These are phyloP conservation scores for Ruditapes philippinarum DNA, from an alignment of 1,140 invertebrate species.

Conservation along the genomic window DNA sequence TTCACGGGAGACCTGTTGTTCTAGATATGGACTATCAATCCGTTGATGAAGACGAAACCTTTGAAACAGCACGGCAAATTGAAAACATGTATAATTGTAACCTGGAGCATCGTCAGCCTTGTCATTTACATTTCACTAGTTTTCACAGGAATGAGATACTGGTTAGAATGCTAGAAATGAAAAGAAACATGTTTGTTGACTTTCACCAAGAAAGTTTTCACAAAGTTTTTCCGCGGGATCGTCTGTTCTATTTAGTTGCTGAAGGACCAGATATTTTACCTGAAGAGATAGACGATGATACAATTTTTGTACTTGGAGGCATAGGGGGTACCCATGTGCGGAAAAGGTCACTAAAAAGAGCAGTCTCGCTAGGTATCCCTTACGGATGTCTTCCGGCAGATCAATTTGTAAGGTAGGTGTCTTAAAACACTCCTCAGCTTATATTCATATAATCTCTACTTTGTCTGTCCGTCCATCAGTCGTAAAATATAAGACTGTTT, in stretches of 20 bases:
- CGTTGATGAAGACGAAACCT: background rate
- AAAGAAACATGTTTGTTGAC: background rate
- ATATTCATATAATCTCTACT: too few species aligned
- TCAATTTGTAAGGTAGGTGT: background rate
- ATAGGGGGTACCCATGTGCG: background rate
- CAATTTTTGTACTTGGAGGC: background rate
- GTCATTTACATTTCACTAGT: slow-evolving; percentile 35
- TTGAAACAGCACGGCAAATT: background rate
- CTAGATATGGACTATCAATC: slow-evolving; percentile 11
- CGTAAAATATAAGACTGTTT: too few species aligned
- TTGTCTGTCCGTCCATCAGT: too few species aligned
- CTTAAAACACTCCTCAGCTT: too few species aligned
- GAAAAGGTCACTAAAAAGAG: background rate
- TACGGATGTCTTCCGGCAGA: background rate
- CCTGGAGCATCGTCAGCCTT: background rate
- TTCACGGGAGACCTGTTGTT: background rate
- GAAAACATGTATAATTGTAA: background rate
- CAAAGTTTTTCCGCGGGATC: background rate
- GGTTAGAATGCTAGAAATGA: background rate
- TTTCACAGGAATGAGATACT: background rate
- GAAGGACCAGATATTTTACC: background rate
- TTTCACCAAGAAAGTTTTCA: background rate
- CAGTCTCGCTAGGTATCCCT: background rate
- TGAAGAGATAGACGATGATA: background rate
- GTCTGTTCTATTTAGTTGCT: slow-evolving; percentile 13